Evolutionary conservation across 2,113 vertebrate genomes (phyloP), one percentile per base, ranked within the genome.

Genomic region (Aythya baeri): DNA sequence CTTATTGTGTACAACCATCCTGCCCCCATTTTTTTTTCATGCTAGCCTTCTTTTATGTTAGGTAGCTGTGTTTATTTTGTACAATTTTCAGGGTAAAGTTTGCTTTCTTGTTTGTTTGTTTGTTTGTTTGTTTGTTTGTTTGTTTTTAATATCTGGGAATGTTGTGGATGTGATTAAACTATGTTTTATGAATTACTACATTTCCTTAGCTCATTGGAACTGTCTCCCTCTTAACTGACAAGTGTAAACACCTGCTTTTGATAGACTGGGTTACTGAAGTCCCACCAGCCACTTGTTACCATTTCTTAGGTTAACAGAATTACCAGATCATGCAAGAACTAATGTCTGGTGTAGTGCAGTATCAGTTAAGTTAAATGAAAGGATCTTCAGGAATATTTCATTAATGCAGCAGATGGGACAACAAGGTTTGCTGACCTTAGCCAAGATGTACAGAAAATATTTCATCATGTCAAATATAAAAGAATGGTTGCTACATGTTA

Each of bases 81-180:
- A 34, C 8, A 32, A 66, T 79, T 72, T 94, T 66, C 31, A 71
- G 52, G 78, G 25, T 11, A 65, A 65, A 65, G 7, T 41, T 31
- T 13, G 1, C 1, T 23, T 8, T 1, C 13, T 6, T 38, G 25
- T 21, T 20, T 27, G 8, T 21, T 1, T 2, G 11, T 26, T 3
- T 11, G 4, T 3, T 2, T 27, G 10, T 20, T 2, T 21, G 17
- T 27, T 12, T 20, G 1, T 21, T 20, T 27, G 10, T 21, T 2
- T 2, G 13, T 26, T 3, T 11, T 4, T 3, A 29, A 15, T 38
- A 31, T 32, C 22, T 73, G 11, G 5, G 7, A 80, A 29, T 80
- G 43, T 58, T n/a, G 3, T 62, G 9, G 25, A 22, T 81, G 16
- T 25, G 66, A 21, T 34, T 29, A 76, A 89, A 62, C 7, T 22